Conservation (phyloP, 2,113 vertebrate species). For the Rhagologus leucostigma region DNA sequence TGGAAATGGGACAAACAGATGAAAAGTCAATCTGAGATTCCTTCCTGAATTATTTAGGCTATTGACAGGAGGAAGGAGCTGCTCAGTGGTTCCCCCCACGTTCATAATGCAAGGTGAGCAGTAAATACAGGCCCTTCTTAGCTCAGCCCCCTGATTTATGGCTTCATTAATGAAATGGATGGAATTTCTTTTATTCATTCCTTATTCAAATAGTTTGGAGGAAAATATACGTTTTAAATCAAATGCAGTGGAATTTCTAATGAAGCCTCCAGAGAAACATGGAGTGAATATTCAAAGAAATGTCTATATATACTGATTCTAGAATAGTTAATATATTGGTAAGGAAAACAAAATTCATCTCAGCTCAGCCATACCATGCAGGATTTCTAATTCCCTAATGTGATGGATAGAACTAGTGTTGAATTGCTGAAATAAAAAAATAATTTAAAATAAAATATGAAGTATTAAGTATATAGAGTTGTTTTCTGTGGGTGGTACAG, state of each 20-base stretch:
- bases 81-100: conserved; percentile 20
- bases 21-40: background rate
- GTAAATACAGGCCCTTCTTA: conserved; percentile 41
- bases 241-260: conserved; percentile 6
- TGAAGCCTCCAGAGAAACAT: background rate
- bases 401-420: background rate
- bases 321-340: background rate
- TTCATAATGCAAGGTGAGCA: conserved; percentile 45
- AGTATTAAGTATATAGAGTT: background rate
- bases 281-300: background rate
- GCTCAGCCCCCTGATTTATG: conserved; percentile 21
- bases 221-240: conserved; percentile 17
- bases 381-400: background rate
- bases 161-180: conserved; percentile 46
- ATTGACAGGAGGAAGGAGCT: conserved; percentile 49
- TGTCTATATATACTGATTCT: background rate
- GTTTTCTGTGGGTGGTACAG: background rate
- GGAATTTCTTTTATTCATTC: conserved; percentile 29
- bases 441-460: background rate
- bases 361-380: background rate
- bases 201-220: conserved; percentile 50
- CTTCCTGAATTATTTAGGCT: conserved; percentile 61
- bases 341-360: background rate
- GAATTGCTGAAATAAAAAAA: background rate
- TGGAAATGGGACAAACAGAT: background rate